Evolutionary conservation across 2,113 vertebrate genomes (phyloP).

Genomic region (Formicarius rufipectus): DNA sequence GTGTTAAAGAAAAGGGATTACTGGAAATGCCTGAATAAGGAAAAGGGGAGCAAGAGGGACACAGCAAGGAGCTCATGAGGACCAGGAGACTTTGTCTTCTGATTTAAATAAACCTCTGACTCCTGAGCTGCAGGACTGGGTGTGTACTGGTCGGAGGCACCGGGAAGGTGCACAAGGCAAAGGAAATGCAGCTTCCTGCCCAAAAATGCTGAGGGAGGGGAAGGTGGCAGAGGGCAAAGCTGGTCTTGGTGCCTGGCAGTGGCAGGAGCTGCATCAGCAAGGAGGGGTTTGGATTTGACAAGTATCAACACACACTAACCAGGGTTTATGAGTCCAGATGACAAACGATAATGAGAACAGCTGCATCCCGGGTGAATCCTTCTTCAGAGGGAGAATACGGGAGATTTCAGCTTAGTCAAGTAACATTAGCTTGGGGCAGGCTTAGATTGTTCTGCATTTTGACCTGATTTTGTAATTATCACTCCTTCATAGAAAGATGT

Average conservation of each 20-base stretch:
- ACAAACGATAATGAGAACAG: neutral
- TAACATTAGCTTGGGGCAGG: slow-evolving; percentile 5
- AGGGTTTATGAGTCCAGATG: neutral
- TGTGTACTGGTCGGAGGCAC: fast-evolving
- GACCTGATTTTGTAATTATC: slow-evolving; percentile 63
- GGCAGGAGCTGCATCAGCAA: neutral
- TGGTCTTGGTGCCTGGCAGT: neutral
- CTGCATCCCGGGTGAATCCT: neutral
- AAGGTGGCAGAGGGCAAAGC: neutral
- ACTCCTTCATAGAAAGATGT: slow-evolving; percentile 34
- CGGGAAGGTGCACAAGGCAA: fast-evolving
- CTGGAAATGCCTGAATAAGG: neutral
- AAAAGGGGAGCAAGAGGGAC: neutral
- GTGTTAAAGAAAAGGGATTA: fast-evolving
- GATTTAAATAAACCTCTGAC: fast-evolving
- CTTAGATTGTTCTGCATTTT: slow-evolving; percentile 5
- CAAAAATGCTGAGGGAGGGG: fast-evolving
- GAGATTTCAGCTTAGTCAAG: neutral
- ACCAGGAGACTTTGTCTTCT: fast-evolving
- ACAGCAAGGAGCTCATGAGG: fast-evolving
- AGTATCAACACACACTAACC: neutral
- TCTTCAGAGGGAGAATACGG: neutral
- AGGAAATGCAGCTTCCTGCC: neutral
- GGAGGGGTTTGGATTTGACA: neutral
- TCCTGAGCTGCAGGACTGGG: fast-evolving